These are phyloP conservation scores for Rhodinocichla rosea DNA, from an alignment of 2,113 vertebrate species.

Conservation along the genomic window DNA sequence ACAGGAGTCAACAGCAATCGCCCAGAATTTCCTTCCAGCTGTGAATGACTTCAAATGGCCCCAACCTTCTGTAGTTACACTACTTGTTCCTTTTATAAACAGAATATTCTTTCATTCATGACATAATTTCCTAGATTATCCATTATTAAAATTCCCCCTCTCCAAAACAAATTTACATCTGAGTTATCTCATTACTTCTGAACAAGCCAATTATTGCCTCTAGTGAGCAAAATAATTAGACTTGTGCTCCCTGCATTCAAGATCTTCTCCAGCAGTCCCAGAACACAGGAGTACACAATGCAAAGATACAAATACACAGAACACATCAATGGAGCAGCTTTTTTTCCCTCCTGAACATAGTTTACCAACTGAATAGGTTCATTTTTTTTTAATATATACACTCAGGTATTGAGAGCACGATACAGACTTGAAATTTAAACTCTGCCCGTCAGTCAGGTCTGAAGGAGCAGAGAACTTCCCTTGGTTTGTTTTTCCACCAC, in stretches of 20 bases:
- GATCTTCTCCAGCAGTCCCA: conserved; percentile 1
- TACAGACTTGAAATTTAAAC: background rate
- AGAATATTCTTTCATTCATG: conserved; percentile 55
- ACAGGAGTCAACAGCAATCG: background rate
- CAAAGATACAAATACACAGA: background rate
- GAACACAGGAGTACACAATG: background rate
- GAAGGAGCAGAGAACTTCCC: background rate
- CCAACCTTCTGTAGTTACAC: conserved; percentile 34
- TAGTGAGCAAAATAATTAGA: conserved; percentile 68
- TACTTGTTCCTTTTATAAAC: conserved; percentile 44
- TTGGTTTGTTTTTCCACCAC: background rate
- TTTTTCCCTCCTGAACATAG: background rate
- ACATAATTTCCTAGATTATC: conserved; percentile 68
- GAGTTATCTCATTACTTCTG: conserved; percentile 72
- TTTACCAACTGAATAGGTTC: background rate
- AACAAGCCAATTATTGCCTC: conserved; percentile 69
- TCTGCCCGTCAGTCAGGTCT: background rate
- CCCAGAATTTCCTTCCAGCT: conserved; percentile 40
- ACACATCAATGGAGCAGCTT: background rate
- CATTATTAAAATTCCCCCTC: conserved; percentile 68
- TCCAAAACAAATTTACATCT: conserved; percentile 75
- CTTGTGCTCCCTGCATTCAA: background rate
- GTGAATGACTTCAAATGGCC: background rate
- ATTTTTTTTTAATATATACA: background rate
- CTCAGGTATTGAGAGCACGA: rapidly evolving